Conservation (phyloP, 2,113 vertebrate species). For the Cavia aperea region DNA sequence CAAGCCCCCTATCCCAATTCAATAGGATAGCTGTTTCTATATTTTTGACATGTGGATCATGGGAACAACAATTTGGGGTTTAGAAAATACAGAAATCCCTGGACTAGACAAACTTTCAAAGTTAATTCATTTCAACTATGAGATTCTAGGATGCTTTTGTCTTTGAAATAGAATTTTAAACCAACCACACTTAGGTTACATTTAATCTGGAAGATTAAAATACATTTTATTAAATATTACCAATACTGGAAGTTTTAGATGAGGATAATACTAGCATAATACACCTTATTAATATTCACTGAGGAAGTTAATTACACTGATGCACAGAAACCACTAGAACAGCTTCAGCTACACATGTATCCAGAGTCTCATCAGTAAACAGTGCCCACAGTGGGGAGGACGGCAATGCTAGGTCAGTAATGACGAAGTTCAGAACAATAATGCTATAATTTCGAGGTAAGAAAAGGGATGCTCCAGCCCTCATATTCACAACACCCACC, state of each 20-base stretch:
- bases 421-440: not conserved
- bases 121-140: not conserved
- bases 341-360: not conserved
- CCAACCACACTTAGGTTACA: not conserved
- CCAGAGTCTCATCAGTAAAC: not conserved
- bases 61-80: not conserved
- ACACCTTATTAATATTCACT: not conserved
- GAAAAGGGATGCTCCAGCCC: not conserved
- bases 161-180: conserved; percentile 25
- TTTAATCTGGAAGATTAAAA: not conserved
- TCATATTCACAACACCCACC: not conserved
- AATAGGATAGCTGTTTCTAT: not conserved
- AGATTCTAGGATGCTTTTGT: not conserved
- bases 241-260: not conserved
- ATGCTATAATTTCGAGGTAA: not conserved
- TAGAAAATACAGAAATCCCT: not conserved
- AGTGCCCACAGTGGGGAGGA: not conserved
- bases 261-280: not conserved
- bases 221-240: conserved; percentile 4
- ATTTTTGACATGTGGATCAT: not conserved
- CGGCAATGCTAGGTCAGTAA: not conserved
- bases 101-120: not conserved
- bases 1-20: not conserved
- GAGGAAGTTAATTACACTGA: not conserved
- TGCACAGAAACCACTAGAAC: not conserved